Conservation (phyloP, 2,888 invertebrate genomes). For the Hermodice carunculata region DNA sequence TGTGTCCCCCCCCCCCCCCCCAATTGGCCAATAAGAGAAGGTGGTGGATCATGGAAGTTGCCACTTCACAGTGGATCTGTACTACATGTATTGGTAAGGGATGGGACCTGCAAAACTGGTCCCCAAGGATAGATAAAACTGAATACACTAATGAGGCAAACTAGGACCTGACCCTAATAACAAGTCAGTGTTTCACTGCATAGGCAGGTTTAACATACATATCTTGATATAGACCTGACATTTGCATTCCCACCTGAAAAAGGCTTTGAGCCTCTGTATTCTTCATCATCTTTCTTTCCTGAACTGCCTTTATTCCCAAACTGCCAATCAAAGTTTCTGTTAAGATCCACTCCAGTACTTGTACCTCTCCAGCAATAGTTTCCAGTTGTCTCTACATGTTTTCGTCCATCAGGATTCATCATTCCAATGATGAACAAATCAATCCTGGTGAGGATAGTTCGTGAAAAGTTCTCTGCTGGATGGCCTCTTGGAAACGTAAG, state of each 20-base stretch:
- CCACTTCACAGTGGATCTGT: too few species aligned
- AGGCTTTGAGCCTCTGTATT: slow-evolving; percentile 57
- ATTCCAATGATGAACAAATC: slow-evolving; percentile 61
- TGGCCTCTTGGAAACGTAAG: slow-evolving; percentile 25
- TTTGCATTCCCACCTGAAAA: slow-evolving; percentile 57
- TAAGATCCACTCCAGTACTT: slow-evolving; percentile 63
- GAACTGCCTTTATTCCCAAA: slow-evolving; percentile 65
- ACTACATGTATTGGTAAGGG: too few species aligned
- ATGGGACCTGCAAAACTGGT: too few species aligned
- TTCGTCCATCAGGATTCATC: slow-evolving; percentile 65
- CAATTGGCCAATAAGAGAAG: too few species aligned
- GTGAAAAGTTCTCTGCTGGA: slow-evolving; percentile 36
- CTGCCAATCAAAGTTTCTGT: slow-evolving; percentile 67
- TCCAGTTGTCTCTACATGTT: slow-evolving; percentile 50
- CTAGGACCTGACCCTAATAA: too few species aligned
- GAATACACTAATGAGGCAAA: too few species aligned
- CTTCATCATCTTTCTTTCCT: slow-evolving; percentile 54
- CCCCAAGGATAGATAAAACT: too few species aligned
- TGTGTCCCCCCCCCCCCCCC: too few species aligned
- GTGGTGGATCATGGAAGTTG: too few species aligned
- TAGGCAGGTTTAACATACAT: too few species aligned
- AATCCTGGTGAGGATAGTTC: slow-evolving; percentile 45
- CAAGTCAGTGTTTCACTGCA: too few species aligned
- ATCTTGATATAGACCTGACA: too few species aligned
- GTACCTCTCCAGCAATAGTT: slow-evolving; percentile 68